Conservation (phyloP, 2,888 invertebrate species). For the Sarcophaga variegata region DNA sequence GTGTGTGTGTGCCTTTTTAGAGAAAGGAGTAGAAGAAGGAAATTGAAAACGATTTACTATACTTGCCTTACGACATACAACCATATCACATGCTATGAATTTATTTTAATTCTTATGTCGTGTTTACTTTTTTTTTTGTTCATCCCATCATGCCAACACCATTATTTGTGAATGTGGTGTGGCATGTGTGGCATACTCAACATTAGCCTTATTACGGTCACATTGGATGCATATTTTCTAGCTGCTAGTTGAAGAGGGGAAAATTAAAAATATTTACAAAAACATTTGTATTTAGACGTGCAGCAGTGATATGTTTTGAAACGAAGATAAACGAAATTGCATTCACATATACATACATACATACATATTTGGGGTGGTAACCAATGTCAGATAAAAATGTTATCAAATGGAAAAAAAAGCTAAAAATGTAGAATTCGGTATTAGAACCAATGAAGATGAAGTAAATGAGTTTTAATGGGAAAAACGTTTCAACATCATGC, state of each 20-base stretch:
- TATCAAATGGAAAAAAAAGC: neutral
- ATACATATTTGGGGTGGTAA: neutral
- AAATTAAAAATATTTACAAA: neutral
- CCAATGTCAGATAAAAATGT: neutral
- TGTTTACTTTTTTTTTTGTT: neutral
- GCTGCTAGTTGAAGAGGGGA: neutral
- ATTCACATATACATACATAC: neutral
- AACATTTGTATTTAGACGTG: too few relatives aligned
- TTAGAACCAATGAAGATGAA: neutral
- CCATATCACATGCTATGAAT: neutral
- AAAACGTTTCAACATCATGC: too few relatives aligned
- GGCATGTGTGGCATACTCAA: slow-evolving; percentile 50
- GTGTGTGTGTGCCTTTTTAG: slow-evolving; percentile 6
- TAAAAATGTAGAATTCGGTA: neutral
- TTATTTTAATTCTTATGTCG: neutral
- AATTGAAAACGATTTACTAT: slow-evolving; percentile 4
- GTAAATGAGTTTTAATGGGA: too few relatives aligned
- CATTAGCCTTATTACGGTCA: slow-evolving; percentile 74
- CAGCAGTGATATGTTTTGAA: too few relatives aligned
- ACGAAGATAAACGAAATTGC: neutral
- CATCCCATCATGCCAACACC: slow-evolving; percentile 31
- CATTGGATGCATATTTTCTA: slow-evolving; percentile 14
- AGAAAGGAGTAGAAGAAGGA: neutral
- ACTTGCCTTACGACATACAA: neutral
- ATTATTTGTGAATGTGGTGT: slow-evolving; percentile 23